Conservation (phyloP, 2,888 invertebrate species). For the Tenthredo amoena region DNA sequence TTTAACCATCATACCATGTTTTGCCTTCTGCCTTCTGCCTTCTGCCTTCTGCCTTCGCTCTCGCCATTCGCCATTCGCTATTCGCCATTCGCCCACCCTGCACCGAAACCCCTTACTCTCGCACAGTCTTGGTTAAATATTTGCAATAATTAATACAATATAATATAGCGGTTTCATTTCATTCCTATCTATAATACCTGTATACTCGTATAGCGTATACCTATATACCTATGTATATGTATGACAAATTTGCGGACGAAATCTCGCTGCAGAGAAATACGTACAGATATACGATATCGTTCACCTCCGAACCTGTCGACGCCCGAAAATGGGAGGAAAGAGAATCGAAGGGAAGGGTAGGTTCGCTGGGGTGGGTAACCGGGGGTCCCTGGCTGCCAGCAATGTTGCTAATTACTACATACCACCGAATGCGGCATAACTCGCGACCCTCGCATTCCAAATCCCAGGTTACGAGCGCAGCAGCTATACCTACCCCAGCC, state of each 20-base stretch:
- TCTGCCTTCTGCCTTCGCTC: constrained; percentile 9
- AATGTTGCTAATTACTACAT: constrained; percentile 77
- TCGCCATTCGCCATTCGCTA: constrained; percentile 33
- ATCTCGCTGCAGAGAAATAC: background rate
- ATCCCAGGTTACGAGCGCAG: constrained; percentile 52
- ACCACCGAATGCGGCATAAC: constrained; percentile 76
- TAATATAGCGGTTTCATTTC: constrained; percentile 59
- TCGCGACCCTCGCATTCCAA: constrained; percentile 74
- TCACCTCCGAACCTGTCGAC: constrained; percentile 22
- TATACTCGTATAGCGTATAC: background rate
- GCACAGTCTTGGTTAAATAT: constrained; percentile 35
- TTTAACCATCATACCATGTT: constrained; percentile 49
- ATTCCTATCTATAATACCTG: constrained; percentile 56
- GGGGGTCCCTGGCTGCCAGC: constrained; percentile 60
- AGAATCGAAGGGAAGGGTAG: background rate
- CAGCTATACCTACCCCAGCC: background rate
- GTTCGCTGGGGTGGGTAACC: constrained; percentile 9
- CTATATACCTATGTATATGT: background rate
- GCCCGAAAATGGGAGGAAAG: background rate
- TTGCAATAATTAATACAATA: constrained; percentile 60
- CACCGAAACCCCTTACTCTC: background rate
- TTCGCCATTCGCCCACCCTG: background rate
- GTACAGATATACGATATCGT: background rate
- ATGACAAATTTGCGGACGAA: background rate
- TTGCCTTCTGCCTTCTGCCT: constrained; percentile 39